A percentile compares a stretch with the other conserved stretches of the same genome.
phyloP scores from a whole-genome alignment of 2,888 invertebrate genomes.

The Pseudolycoriella hygida region DNA sequence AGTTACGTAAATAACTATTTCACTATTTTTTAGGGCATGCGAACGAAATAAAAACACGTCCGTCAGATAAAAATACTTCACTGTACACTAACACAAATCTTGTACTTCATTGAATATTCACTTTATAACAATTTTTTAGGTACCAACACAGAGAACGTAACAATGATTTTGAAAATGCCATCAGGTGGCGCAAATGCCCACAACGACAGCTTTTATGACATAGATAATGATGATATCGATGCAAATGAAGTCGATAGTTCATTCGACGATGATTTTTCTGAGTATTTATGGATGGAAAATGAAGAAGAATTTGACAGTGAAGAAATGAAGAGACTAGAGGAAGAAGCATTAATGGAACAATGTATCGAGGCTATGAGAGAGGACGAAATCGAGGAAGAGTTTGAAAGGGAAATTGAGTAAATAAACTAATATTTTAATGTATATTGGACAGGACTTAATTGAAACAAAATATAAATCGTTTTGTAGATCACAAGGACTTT shows the following conservation, averaged over 20 bases:
- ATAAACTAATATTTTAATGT: no score
- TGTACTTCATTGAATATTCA: no score
- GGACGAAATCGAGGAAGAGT: conserved; percentile 34
- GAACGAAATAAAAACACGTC: no score
- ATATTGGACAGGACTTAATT: no score
- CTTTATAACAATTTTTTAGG: no score
- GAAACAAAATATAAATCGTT: not conserved
- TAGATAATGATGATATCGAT: conserved; percentile 18
- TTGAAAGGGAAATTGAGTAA: no score
- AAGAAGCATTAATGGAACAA: conserved; percentile 75
- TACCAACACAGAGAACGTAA: no score
- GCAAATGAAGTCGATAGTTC: conserved; percentile 14
- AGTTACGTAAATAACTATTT: no score
- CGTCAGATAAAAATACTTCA: no score
- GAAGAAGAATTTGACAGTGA: conserved; percentile 82
- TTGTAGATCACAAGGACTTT: conserved; percentile 9
- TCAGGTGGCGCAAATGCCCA: conserved; percentile 15
- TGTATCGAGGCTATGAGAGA: conserved; percentile 72
- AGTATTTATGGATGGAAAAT: conserved; percentile 90
- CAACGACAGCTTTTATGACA: conserved; percentile 17
- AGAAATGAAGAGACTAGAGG: conserved; percentile 73
- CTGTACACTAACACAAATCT: no score
- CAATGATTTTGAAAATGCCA: conserved; percentile 28
- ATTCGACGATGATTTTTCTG: conserved; percentile 43
- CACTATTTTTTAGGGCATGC: no score